Evolutionary conservation across 2,797 vertebrate species (phyloP), one percentile per base, ranked within the genome.

Genomic region (Antennarius maculatus): DNA sequence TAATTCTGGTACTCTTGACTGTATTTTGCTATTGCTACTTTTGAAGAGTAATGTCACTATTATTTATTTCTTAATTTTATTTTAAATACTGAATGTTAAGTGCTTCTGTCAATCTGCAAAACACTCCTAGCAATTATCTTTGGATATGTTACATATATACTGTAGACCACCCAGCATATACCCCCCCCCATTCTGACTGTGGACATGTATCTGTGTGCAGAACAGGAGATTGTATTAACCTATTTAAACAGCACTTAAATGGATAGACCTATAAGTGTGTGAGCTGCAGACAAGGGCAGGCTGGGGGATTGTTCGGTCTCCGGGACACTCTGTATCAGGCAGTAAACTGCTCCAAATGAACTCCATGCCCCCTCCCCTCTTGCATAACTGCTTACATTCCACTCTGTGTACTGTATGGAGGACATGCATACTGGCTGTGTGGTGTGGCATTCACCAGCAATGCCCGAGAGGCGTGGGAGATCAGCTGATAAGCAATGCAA

Each of bases 381-480:
- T 92, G 86, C 79, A 76, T 92, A 93, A 91, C 71, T 58, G 65
- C 65, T 47, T 73, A 62, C 78, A 59, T 71, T 88, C 84, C 74
- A 79, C 71, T 63, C 60, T 66, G 76, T 46, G 73, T 50, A 71
- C 71, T 63, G 55, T 69, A 75, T 13, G 2, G 46, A 60, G 34
- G 8, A 15, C 7, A 48, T 29, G 54, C 71, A 65, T 63, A 45
- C 54, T 29, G 67, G 63, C 69, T 27, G 1, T 69, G 53, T 23
- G 23, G 49, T 45, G 37, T 39, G 46, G 55, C 42, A 48, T 63
- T 68, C 27, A 58, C 51, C 50, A n/a, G n/a, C 17, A n/a, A 45
- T 46, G 54, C 43, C 55, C 53, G 37, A 76, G 57, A 27, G 27
- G 46, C 0, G 0, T 48, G 43, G 39, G 13, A 23, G 27, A 37